A percentile compares a stretch with the other conserved stretches of the same genome.
Evolutionary conservation across 1,140 invertebrate genomes (phyloP).

Genomic region (Musca vetustissima): DNA sequence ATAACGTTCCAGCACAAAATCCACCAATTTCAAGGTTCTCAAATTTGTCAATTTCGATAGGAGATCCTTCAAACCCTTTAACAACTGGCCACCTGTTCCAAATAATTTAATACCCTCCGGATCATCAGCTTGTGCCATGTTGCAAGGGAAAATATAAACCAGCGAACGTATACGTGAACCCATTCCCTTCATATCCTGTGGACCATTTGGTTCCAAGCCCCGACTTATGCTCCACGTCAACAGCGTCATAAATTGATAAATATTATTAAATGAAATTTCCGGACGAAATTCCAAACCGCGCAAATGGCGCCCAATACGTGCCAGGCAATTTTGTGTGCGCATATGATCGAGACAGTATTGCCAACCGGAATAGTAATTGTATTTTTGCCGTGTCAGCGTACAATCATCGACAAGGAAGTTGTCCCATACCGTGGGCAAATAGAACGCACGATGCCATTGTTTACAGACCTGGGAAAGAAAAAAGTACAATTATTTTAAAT

Average conservation of each 20-base stretch:
- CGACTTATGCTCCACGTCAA: constrained; percentile 71
- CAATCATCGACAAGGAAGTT: constrained; percentile 72
- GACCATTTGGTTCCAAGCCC: constrained; percentile 32
- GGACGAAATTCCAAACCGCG: constrained; percentile 71
- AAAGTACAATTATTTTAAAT: background rate
- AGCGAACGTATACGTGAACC: constrained; percentile 64
- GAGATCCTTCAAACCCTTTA: constrained; percentile 70
- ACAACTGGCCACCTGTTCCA: constrained; percentile 74
- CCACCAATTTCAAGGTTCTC: constrained; percentile 69
- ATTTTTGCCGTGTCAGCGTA: constrained; percentile 73
- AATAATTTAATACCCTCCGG: constrained; percentile 65
- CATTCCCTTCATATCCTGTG: constrained; percentile 57
- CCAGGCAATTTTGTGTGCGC: constrained; percentile 71
- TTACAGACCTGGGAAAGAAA: constrained; percentile 42
- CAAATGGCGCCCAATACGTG: constrained; percentile 69
- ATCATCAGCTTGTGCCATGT: constrained; percentile 68
- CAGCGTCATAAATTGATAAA: constrained; percentile 84
- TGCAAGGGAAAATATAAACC: constrained; percentile 80
- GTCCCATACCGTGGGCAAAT: constrained; percentile 74
- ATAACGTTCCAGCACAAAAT: constrained; percentile 73
- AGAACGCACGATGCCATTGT: constrained; percentile 72
- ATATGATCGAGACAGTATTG: constrained; percentile 77
- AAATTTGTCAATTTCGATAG: constrained; percentile 70
- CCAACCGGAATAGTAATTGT: constrained; percentile 83
- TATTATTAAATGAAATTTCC: constrained; percentile 78